Evolutionary conservation across 2,888 invertebrate species (phyloP).

Genomic region (Caenorhabditis sp.): DNA sequence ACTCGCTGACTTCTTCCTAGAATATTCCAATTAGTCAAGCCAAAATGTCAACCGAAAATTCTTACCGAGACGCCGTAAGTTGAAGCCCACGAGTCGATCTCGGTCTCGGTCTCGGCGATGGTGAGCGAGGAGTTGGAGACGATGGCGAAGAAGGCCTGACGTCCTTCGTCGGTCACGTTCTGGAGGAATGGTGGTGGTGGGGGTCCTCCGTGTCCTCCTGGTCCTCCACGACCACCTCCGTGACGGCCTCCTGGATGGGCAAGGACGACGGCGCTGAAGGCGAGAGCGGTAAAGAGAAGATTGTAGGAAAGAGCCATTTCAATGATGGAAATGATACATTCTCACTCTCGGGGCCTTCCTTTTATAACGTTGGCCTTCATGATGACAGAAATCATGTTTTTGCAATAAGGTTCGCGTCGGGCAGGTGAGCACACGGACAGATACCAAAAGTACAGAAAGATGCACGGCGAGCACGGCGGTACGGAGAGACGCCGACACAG

Average conservation of each 20-base stretch:
- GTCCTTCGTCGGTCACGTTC: slow-evolving; percentile 39
- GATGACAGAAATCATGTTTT: slow-evolving; percentile 51
- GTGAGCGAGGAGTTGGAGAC: slow-evolving; percentile 24
- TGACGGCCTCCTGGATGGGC: slow-evolving; percentile 37
- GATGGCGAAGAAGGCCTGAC: slow-evolving; percentile 44
- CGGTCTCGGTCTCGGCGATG: slow-evolving; percentile 30
- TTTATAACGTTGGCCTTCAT: slow-evolving; percentile 35
- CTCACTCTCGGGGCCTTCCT: neutral
- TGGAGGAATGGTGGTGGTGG: slow-evolving; percentile 45
- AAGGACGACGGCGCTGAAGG: slow-evolving; percentile 11
- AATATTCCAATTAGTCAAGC: neutral
- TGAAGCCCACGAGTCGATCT: slow-evolving; percentile 30
- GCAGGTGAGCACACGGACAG: slow-evolving; percentile 50
- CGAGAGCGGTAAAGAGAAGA: slow-evolving; percentile 34
- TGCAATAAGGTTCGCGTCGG: slow-evolving; percentile 19
- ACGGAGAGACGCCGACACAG: slow-evolving; percentile 10
- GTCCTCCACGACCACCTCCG: slow-evolving; percentile 33
- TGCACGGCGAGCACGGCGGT: slow-evolving; percentile 7
- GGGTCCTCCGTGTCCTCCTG: slow-evolving; percentile 13
- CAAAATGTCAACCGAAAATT: neutral
- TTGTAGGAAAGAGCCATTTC: slow-evolving; percentile 39
- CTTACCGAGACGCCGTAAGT: slow-evolving; percentile 47
- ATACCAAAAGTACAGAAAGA: slow-evolving; percentile 33
- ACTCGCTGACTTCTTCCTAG: slow-evolving; percentile 31
- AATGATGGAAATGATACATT: slow-evolving; percentile 30